Conservation (phyloP, 2,113 vertebrate genomes). For the Tringa solitaria region DNA sequence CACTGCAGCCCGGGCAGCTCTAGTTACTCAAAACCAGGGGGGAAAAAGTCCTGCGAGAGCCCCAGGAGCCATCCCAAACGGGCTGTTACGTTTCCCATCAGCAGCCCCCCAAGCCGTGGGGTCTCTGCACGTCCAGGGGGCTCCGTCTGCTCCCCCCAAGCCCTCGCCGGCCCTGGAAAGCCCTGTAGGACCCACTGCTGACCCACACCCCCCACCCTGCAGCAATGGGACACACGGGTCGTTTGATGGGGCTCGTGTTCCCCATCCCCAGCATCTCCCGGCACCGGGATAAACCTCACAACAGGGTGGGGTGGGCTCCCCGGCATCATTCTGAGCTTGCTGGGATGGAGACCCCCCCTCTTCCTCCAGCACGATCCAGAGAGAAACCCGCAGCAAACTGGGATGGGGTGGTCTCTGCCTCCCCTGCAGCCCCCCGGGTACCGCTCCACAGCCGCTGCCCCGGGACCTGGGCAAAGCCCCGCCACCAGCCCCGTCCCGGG, state of each 20-base stretch:
- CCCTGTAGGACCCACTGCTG: background rate
- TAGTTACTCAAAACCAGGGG: too few species aligned
- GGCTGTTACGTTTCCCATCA: background rate
- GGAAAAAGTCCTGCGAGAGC: background rate
- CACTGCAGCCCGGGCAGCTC: background rate
- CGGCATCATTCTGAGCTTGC: background rate
- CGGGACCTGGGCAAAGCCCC: background rate
- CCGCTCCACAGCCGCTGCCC: too few species aligned
- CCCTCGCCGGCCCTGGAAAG: background rate
- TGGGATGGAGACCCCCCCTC: background rate
- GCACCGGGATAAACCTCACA: background rate
- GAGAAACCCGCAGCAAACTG: background rate
- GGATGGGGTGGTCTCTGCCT: background rate
- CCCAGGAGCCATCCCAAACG: too few species aligned
- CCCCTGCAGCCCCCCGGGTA: background rate
- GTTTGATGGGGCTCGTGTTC: background rate
- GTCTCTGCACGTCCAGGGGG: background rate
- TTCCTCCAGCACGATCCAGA: background rate
- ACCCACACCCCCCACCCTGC: background rate
- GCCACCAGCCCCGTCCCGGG: background rate
- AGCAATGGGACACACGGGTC: background rate
- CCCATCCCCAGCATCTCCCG: background rate
- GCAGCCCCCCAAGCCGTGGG: background rate
- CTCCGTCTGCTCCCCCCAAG: background rate
- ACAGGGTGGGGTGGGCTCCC: background rate